Evolutionary conservation across 64 coral and sea anemone species (phyloP).

Genomic region (Trachythela sp.): DNA sequence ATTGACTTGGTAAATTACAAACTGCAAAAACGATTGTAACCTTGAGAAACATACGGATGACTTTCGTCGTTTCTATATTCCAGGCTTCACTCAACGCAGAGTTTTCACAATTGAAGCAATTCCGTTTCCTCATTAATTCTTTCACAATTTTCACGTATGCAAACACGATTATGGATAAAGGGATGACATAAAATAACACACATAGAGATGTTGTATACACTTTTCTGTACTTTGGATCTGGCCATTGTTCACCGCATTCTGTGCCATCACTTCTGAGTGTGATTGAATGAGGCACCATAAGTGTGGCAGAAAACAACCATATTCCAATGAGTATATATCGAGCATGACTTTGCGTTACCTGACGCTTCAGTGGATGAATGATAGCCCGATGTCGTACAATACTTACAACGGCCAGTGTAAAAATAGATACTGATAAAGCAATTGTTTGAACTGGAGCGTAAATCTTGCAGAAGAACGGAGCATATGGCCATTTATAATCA

Average conservation of each 20-base stretch:
- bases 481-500: constrained; percentile 32
- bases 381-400: constrained; percentile 14
- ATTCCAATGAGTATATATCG: background rate
- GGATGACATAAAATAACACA: constrained; percentile 7
- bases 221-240: background rate
- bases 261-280: background rate
- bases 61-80: constrained; percentile 25
- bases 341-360: background rate
- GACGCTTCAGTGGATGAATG: constrained; percentile 26
- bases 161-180: constrained; percentile 13
- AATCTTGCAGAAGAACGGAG: constrained; percentile 30
- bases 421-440: background rate
- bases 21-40: constrained; percentile 26
- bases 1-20: constrained; percentile 14
- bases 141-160: constrained; percentile 19
- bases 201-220: constrained; percentile 16
- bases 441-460: constrained; percentile 21
- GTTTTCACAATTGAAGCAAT: background rate
- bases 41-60: constrained; percentile 27
- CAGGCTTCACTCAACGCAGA: background rate
- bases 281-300: background rate
- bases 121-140: constrained; percentile 1
- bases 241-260: constrained; percentile 1
- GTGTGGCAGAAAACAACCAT: background rate
- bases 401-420: constrained; percentile 23